phyloP scores from a whole-genome alignment of 2,797 vertebrate genomes.

The Epinephelus awoara region DNA sequence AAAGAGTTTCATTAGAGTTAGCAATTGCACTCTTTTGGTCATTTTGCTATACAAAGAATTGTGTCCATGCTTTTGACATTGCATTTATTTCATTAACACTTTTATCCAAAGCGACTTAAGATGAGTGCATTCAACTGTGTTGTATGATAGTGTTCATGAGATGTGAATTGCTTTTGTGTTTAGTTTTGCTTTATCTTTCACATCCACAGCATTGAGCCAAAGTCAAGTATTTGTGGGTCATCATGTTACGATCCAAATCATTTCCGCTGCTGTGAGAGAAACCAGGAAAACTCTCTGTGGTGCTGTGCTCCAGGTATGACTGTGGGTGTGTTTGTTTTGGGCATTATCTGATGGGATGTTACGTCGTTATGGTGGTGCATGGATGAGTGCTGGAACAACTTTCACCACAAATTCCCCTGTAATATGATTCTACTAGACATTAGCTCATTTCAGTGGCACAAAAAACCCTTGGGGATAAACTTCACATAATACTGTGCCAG shows the following conservation, averaged over 20 bases:
- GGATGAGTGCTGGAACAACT: no score
- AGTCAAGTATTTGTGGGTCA: slow-evolving; percentile 14
- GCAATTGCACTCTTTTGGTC: background rate
- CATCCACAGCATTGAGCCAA: slow-evolving; percentile 2
- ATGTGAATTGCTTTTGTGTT: background rate
- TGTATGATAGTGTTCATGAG: background rate
- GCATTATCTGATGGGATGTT: background rate
- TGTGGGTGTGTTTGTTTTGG: background rate
- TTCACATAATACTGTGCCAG: no score
- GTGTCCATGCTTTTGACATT: no score
- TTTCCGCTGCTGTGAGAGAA: slow-evolving; percentile 33
- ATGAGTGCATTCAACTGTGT: background rate
- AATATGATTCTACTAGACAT: no score
- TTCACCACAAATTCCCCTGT: no score
- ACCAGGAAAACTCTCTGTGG: background rate
- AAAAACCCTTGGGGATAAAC: no score
- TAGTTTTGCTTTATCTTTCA: background rate
- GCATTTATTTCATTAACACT: no score
- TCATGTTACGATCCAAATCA: background rate
- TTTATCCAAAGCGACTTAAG: no score
- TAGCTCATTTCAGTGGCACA: no score
- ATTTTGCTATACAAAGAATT: background rate
- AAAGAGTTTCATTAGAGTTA: background rate
- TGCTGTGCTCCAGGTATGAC: slow-evolving; percentile 30
- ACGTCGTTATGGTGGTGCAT: no score